Evolutionary conservation across 2,888 invertebrate genomes (phyloP).

Genomic region (Aproaerema taeniolella): DNA sequence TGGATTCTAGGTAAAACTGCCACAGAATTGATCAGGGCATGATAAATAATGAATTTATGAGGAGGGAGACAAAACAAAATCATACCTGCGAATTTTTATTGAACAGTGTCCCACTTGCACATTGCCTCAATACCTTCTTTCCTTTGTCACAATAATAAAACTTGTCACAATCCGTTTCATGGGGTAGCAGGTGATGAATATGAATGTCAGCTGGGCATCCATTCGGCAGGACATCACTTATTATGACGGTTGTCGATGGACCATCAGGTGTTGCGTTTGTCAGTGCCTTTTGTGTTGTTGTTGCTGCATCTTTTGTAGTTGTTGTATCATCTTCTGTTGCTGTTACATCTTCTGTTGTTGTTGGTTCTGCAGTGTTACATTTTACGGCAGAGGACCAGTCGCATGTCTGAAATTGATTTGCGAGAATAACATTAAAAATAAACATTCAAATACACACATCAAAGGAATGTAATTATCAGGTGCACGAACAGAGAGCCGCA

Average conservation of each 20-base stretch:
- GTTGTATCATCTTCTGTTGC: not conserved
- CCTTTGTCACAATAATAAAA: constrained; percentile 44
- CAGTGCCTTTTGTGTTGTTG: too few relatives aligned
- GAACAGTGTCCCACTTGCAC: constrained; percentile 33
- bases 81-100: constrained; percentile 34
- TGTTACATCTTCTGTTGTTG: not conserved
- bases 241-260: not conserved
- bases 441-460: too few relatives aligned
- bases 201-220: constrained; percentile 27
- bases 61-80: not conserved
- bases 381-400: constrained; percentile 26
- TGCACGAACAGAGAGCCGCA: too few relatives aligned
- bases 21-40: too few relatives aligned
- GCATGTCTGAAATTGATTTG: constrained; percentile 36
- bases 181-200: constrained; percentile 34
- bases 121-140: constrained; percentile 27
- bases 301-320: not conserved
- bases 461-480: too few relatives aligned
- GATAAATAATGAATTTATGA: too few relatives aligned
- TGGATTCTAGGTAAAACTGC: too few relatives aligned
- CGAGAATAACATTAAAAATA: too few relatives aligned
- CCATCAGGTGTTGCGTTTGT: not conserved
- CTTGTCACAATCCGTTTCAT: constrained; percentile 39
- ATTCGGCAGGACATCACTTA: constrained; percentile 13
- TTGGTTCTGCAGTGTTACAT: constrained; percentile 20